Conservation (phyloP, 2,888 invertebrate genomes). For the Xylocampa areola region DNA sequence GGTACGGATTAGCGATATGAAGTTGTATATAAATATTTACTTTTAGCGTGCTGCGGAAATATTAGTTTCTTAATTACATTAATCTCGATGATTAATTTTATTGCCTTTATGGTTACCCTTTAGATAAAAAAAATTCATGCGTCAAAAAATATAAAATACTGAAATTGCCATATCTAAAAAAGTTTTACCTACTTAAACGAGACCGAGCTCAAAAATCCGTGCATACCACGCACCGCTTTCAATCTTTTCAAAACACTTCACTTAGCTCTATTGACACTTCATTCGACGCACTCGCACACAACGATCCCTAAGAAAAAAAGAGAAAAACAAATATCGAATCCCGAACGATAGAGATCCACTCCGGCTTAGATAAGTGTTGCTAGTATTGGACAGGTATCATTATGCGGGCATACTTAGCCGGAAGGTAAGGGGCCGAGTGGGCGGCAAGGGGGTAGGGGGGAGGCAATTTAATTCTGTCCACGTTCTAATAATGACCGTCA, state of each 20-base stretch:
- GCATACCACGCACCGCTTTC: constrained; percentile 41
- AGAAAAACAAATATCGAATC: constrained; percentile 56
- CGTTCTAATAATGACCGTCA: constrained; percentile 91
- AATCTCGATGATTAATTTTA: no score
- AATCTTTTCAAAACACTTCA: constrained; percentile 53
- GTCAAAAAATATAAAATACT: not conserved
- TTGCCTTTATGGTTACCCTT: no score
- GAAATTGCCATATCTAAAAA: not conserved
- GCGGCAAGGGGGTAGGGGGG: constrained; percentile 71
- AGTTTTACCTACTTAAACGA: not conserved
- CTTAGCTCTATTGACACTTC: constrained; percentile 56
- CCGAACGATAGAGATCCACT: constrained; percentile 68
- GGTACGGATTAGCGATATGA: constrained; percentile 3
- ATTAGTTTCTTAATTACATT: not conserved
- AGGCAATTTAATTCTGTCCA: constrained; percentile 91
- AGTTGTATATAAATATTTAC: constrained; percentile 18
- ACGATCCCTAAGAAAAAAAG: constrained; percentile 55
- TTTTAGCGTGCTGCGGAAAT: not conserved
- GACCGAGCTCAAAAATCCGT: constrained; percentile 6
- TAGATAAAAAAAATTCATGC: no score
- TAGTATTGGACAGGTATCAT: constrained; percentile 88
- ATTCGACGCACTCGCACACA: constrained; percentile 52
- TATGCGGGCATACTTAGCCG: constrained; percentile 88
- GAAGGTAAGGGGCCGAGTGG: constrained; percentile 73
- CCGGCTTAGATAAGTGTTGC: constrained; percentile 79